Conservation (phyloP, 2,113 vertebrate species). For the Astatoreochromis straeleni region DNA sequence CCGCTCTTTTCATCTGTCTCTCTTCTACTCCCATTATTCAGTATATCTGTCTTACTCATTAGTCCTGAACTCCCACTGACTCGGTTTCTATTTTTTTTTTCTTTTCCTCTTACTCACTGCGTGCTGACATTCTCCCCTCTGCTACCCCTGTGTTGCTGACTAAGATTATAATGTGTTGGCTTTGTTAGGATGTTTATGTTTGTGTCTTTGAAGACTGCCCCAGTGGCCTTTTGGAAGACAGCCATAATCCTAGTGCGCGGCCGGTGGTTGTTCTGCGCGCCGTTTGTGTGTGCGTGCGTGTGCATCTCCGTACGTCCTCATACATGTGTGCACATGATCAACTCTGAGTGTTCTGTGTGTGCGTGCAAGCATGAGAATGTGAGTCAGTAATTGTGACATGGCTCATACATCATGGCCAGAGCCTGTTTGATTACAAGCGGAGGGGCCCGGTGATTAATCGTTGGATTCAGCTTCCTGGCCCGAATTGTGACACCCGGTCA, state of each 20-base stretch:
- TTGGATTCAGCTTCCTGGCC: constrained; percentile 96
- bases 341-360: neutral
- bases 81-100: neutral
- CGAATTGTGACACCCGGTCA: constrained; percentile 94
- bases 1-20: constrained; percentile 41
- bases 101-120: neutral
- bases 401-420: constrained; percentile 93
- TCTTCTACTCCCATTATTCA: constrained; percentile 40
- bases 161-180: constrained; percentile 49
- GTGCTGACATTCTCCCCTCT: constrained; percentile 13
- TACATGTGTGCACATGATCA: constrained; percentile 43
- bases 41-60: constrained; percentile 62
- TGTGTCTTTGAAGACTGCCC: constrained; percentile 57
- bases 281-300: neutral
- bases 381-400: constrained; percentile 82
- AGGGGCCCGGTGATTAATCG: constrained; percentile 97
- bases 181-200: constrained; percentile 57
- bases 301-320: constrained; percentile 5
- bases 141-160: constrained; percentile 43
- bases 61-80: constrained; percentile 35
- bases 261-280: constrained; percentile 26
- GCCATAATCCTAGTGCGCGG: constrained; percentile 42
- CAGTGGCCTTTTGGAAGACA: constrained; percentile 49
- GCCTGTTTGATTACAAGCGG: constrained; percentile 97
- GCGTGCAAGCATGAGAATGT: constrained; percentile 21